Percentiles rank a stretch among this genome's conserved stretches.
phyloP scores from a whole-genome alignment of 2,888 invertebrate genomes.

The Neoaliturus tenellus region DNA sequence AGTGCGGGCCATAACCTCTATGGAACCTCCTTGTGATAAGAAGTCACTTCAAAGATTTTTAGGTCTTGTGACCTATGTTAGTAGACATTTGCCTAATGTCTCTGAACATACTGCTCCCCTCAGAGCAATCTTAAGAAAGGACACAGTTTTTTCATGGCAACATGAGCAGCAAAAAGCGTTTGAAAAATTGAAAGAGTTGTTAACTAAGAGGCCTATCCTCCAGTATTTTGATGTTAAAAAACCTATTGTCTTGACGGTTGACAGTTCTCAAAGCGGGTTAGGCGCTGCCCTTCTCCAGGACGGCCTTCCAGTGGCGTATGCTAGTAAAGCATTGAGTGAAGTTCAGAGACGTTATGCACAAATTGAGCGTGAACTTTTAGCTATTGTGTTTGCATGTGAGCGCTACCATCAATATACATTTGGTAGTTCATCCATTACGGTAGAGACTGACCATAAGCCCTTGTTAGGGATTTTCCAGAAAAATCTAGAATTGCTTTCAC shows the following conservation, averaged over 20 bases:
- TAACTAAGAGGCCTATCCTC: slow-evolving; percentile 18
- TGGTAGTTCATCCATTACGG: background rate
- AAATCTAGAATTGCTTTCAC: background rate
- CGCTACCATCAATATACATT: slow-evolving; percentile 30
- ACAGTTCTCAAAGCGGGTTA: slow-evolving; percentile 16
- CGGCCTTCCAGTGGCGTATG: slow-evolving; percentile 33
- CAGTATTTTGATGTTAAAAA: slow-evolving; percentile 44
- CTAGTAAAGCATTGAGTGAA: slow-evolving; percentile 25
- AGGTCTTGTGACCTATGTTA: slow-evolving; percentile 66
- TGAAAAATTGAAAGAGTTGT: slow-evolving; percentile 40
- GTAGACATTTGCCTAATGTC: slow-evolving; percentile 66
- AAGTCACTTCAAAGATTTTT: slow-evolving; percentile 67
- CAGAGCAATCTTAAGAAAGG: slow-evolving; percentile 63
- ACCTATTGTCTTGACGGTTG: slow-evolving; percentile 3
- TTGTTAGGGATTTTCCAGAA: slow-evolving; percentile 30
- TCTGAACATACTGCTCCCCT: slow-evolving; percentile 60
- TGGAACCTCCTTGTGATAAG: slow-evolving; percentile 64
- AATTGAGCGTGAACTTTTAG: slow-evolving; percentile 13
- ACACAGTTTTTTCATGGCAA: slow-evolving; percentile 59
- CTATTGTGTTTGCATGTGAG: slow-evolving; percentile 41
- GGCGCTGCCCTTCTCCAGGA: slow-evolving; percentile 21
- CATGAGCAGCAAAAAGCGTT: slow-evolving; percentile 56
- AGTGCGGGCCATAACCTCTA: slow-evolving; percentile 63
- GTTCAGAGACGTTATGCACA: slow-evolving; percentile 12
- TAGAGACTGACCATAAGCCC: slow-evolving; percentile 59